Evolutionary conservation across 2,888 invertebrate genomes (phyloP), one percentile per base, ranked within the genome.

Genomic region (Lepidochitona cinerea): DNA sequence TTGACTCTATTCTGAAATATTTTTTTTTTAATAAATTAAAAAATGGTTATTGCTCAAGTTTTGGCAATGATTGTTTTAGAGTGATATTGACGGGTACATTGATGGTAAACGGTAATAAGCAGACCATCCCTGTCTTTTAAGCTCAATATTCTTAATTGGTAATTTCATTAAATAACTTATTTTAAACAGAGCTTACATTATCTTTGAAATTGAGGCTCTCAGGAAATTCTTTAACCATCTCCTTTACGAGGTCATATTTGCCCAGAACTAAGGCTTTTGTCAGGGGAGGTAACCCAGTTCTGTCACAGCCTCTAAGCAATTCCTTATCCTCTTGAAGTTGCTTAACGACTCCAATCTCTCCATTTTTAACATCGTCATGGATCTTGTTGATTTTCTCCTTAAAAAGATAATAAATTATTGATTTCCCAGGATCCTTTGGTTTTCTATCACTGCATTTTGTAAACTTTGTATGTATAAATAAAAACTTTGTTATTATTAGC

Each of bases 241-340:
- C 77, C 41, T 82, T 72, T 0, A 81, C 77, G 9, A 85, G 71
- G 9, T 79, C 83, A 12, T 74, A 72, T 23, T 79, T 73, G n/a
- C 81, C 74, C 23, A 79, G 75, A n/a, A 86, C 67, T 14, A 85
- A 83, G n/a, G 85, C 87, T 68, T 85, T 83, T 36, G 84, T 84
- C 6, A 87, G 76, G 52, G 83, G 82, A 68, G 79, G 79, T 53
- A 84, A 67, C 7, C 85, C 85, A 9, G 81, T 80, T 35, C 77
- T 72, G 75, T 85, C 85, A 7, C 79, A 80, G n/a, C 77, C 79
- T 23, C 75, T 35, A 12, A 80, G 74, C 54, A 80, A 74, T 37
- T 69, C 70, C 41, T 82, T 81, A n/a, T 79, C 71, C 26, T 77
- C 79, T 37, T 84, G 75, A 14, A 82, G 37, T 26, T 76, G 74